A percentile compares a stretch with the other conserved stretches of the same genome.
These are phyloP conservation scores for Himantopus leucocephalus DNA, from an alignment of 2,113 vertebrate species.

Conservation along the genomic window DNA sequence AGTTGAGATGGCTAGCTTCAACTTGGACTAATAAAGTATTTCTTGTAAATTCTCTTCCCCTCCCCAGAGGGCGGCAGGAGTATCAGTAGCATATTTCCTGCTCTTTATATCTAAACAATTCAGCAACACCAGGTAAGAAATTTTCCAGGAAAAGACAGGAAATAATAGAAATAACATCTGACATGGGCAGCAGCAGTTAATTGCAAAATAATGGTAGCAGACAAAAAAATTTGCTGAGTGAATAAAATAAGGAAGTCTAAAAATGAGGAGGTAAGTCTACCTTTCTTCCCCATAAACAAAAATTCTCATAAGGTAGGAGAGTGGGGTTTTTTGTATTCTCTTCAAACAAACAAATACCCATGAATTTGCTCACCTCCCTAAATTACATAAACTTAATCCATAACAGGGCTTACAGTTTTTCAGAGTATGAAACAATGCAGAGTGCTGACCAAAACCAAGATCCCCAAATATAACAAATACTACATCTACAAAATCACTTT, in stretches of 20 bases:
- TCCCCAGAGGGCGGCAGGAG: accelerated
- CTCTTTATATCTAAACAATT: background rate
- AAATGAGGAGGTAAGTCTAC: background rate
- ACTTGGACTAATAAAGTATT: background rate
- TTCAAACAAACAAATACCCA: background rate
- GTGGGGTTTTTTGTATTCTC: background rate
- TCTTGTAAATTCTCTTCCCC: background rate
- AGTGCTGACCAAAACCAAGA: background rate
- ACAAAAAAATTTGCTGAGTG: background rate
- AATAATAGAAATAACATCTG: background rate
- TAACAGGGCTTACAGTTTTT: background rate
- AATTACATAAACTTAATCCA: background rate
- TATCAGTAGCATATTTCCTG: background rate
- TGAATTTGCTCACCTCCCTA: background rate
- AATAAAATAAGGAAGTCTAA: background rate
- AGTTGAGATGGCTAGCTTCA: background rate
- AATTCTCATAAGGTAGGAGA: background rate
- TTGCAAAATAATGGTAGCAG: background rate
- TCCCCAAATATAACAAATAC: background rate
- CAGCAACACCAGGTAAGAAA: background rate
- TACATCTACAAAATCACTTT: background rate
- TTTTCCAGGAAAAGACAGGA: background rate
- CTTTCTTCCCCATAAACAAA: background rate
- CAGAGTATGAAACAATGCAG: background rate
- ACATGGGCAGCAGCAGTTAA: background rate